These are phyloP conservation scores for Terrapene triunguis DNA, from an alignment of 2,113 vertebrate genomes.

Conservation along the genomic window DNA sequence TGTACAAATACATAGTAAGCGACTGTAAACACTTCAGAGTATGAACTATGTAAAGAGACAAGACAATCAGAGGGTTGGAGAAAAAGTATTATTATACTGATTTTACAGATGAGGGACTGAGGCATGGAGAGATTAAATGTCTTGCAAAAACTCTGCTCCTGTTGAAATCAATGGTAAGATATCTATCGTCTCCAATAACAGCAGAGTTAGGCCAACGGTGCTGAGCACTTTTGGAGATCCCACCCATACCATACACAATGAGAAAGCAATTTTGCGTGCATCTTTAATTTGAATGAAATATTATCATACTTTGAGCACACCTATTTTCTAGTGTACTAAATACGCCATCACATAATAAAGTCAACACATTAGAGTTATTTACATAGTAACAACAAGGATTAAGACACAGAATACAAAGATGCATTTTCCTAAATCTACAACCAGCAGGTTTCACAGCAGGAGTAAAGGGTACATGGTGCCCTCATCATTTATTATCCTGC, in stretches of 20 bases:
- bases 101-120: background rate
- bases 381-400: slow-evolving; percentile 63
- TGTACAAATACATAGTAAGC: background rate
- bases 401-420: slow-evolving; percentile 45
- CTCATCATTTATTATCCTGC: background rate
- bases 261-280: slow-evolving; percentile 34
- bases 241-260: background rate
- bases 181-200: accelerated
- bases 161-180: slow-evolving; percentile 4
- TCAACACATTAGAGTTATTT: slow-evolving; percentile 70
- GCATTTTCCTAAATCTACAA: slow-evolving; percentile 57
- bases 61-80: background rate
- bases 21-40: background rate
- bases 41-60: background rate
- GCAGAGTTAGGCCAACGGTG: background rate
- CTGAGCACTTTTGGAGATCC: background rate
- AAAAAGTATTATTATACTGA: background rate
- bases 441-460: slow-evolving; percentile 60
- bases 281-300: background rate
- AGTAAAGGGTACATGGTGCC: slow-evolving; percentile 2
- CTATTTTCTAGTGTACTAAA: slow-evolving; percentile 60
- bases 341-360: slow-evolving; percentile 56
- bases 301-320: slow-evolving; percentile 42
- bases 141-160: accelerated
- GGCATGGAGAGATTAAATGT: background rate